Conservation (phyloP, 2,888 invertebrate species). For the Polydesmus complanatus region DNA sequence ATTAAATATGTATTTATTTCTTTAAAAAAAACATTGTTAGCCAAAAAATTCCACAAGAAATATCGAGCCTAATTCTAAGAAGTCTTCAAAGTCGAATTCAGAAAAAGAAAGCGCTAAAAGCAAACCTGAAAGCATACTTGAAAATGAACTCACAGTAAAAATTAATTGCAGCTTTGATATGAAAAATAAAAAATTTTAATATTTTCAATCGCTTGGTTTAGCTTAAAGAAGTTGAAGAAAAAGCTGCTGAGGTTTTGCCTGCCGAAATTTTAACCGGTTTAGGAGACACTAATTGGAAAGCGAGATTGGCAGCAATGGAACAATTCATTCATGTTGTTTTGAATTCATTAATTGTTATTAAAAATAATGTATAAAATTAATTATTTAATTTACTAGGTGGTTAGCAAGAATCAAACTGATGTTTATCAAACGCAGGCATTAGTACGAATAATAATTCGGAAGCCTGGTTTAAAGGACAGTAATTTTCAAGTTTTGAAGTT, state of each 20-base stretch:
- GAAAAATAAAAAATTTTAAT: conserved; percentile 3
- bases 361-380: not conserved
- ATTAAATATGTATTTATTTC: too few species aligned
- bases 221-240: conserved; percentile 62
- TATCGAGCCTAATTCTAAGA: too few species aligned
- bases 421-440: conserved; percentile 60
- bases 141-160: conserved; percentile 13
- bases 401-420: conserved; percentile 46
- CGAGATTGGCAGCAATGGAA: conserved; percentile 58
- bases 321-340: conserved; percentile 42
- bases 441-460: conserved; percentile 55
- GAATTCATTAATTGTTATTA: not conserved
- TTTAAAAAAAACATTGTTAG: too few species aligned
- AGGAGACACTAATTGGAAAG: conserved; percentile 73
- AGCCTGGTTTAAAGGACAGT: conserved; percentile 74
- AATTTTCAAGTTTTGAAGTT: conserved; percentile 82
- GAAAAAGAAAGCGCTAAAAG: conserved; percentile 31
- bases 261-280: conserved; percentile 51
- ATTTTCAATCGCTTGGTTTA: conserved; percentile 28
- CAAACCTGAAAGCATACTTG: conserved; percentile 37
- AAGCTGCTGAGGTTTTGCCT: conserved; percentile 50
- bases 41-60: too few species aligned
- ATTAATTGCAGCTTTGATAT: not conserved
- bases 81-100: too few species aligned
- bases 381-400: conserved; percentile 30